Evolutionary conservation across 1,140 invertebrate species (phyloP).

Genomic region (Mizuhopecten yessoensis): DNA sequence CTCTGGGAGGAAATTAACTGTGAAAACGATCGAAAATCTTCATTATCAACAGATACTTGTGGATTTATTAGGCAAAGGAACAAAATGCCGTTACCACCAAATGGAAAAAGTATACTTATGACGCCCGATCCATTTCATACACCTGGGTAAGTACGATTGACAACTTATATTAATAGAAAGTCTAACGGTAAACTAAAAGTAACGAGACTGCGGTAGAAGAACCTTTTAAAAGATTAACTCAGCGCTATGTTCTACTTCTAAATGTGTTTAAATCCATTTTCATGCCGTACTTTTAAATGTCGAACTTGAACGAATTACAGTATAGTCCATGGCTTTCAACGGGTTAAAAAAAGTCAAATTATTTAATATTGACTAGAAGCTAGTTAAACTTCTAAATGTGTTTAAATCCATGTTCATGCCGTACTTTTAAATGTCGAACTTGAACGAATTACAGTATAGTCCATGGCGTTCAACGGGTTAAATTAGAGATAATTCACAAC

Average conservation of each 20-base stretch:
- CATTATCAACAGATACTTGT: background rate
- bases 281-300: background rate
- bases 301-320: background rate
- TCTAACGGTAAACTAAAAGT: background rate
- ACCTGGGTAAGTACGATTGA: constrained; percentile 71
- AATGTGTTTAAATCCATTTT: background rate
- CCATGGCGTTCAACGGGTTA: background rate
- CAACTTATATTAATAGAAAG: background rate
- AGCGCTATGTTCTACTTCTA: background rate
- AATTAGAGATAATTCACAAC: background rate
- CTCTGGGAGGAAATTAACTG: constrained; percentile 10
- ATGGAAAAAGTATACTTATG: constrained; percentile 77
- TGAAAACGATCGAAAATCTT: background rate
- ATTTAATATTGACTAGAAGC: too few species aligned
- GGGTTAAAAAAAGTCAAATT: too few species aligned
- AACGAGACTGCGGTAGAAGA: background rate
- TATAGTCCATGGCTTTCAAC: background rate
- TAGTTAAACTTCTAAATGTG: background rate
- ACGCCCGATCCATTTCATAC: constrained; percentile 78
- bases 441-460: background rate
- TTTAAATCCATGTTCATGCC: background rate
- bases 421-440: background rate
- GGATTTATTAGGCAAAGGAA: background rate
- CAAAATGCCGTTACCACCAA: constrained; percentile 68
- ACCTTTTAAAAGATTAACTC: constrained; percentile 8